Base-by-base conservation (phyloP, 2,797 vertebrate species). In the Silurus aristotelis region DNA sequence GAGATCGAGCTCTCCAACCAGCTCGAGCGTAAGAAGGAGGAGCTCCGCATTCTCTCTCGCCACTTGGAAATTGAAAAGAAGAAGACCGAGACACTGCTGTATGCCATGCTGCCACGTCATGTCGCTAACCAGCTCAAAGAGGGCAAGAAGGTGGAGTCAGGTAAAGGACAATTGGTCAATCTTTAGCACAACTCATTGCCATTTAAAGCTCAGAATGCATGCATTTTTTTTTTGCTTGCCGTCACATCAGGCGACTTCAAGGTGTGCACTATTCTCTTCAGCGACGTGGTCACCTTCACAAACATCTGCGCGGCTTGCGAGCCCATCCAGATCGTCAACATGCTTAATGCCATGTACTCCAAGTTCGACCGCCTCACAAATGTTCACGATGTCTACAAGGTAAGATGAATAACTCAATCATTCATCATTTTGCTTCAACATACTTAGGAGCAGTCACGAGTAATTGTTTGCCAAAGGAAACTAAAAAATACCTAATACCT, bases 121-220 rank as follows among this genome's bases (percentile, higher is more conserved):
- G 94, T 95, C 8, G 96, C 96, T 88, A 95, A 92, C 90, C 92
- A 94, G 92, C 93, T 96, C 7, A 96, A 95, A 88, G 96, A 96
- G 27, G 95, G 94, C 55, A 91, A 93, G 88, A 95, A 92, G 10
- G 93, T 96, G 0, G 90, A 94, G 27, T 93, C 95, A 89, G 95
- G 94, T 96, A 81, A 88, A 66, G 43, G 22, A 83, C 38, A 38
- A 38, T 38, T 38, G 38, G 38, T 38, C 38, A 38, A 38, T 38
- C 38, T 38, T 38, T 38, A 38, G 38, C 38, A 38, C 4, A 38
- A 38, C 38, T 38, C 19, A 46, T 13, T 46, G 9, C 43, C 43
- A 15, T 38, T 73, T n/a, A 2, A 13, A 56, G 13, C 72, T 56
- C 14, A 9, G n/a, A 56, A 77, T 6, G 38, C 20, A 0, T 31